Evolutionary conservation across 2,888 invertebrate genomes (phyloP).

Genomic region (Tiphia femorata): DNA sequence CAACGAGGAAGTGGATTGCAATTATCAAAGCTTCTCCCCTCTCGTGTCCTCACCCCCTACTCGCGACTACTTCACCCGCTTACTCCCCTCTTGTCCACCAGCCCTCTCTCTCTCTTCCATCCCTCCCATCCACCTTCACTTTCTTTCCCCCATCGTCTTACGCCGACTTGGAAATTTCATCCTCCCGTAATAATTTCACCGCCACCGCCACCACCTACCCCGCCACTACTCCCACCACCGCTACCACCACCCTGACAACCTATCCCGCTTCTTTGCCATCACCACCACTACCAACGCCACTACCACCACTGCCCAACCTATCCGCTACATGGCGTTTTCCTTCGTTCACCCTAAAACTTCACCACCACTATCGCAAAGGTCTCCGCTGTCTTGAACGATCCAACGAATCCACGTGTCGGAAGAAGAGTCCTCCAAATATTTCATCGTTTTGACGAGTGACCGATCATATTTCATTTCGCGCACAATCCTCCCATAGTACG

Average conservation of each 20-base stretch:
- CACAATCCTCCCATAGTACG: too few species aligned
- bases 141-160: slow-evolving; percentile 32
- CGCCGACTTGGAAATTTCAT: slow-evolving; percentile 65
- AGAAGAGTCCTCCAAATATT: slow-evolving; percentile 30
- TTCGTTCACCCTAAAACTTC: slow-evolving; percentile 7
- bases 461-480: background rate
- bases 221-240: slow-evolving; percentile 30
- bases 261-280: slow-evolving; percentile 41
- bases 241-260: slow-evolving; percentile 37
- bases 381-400: slow-evolving; percentile 46
- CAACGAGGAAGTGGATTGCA: slow-evolving; percentile 63
- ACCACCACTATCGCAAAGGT: slow-evolving; percentile 13
- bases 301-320: slow-evolving; percentile 37
- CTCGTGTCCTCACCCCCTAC: slow-evolving; percentile 20
- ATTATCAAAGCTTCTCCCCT: slow-evolving; percentile 64
- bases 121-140: slow-evolving; percentile 18
- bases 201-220: slow-evolving; percentile 17
- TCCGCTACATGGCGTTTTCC: slow-evolving; percentile 30
- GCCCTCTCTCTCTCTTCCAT: background rate
- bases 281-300: slow-evolving; percentile 1
- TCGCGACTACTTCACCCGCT: slow-evolving; percentile 23
- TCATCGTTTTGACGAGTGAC: slow-evolving; percentile 6
- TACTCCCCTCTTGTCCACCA: slow-evolving; percentile 6
- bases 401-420: slow-evolving; percentile 43
- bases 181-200: slow-evolving; percentile 58